Evolutionary conservation across 2,113 vertebrate genomes (phyloP), one percentile per base, ranked within the genome.

Genomic region (Zosterops borbonicus): DNA sequence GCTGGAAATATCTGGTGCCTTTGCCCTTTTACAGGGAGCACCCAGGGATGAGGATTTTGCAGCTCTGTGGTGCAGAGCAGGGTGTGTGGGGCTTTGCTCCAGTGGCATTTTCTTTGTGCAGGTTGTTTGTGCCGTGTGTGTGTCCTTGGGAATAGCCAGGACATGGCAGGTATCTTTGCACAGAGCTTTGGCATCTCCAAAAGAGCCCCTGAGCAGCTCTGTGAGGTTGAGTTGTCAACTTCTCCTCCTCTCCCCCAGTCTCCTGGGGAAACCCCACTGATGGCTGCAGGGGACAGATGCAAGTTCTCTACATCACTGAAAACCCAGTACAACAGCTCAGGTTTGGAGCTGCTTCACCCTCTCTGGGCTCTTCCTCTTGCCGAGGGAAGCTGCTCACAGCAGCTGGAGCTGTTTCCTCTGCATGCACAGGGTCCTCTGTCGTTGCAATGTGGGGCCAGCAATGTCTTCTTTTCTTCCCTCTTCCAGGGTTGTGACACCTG

Each of bases 1-100:
- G 27, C 87, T 83, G 91, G 62, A 87, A 80, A 74, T 73, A 62
- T 12, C 42, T 65, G 69, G 31, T 65, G 33, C 17, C 22, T 84
- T 76, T 83, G 50, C 70, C 81, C 89, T 94, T 91, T 85, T 77
- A 70, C 78, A 58, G 62, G 53, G 70, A 63, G 70, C 53, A 46
- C 46, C 81, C 70, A 78, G 69, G 55, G 91, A 42, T 64, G 83
- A 84, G 70, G 58, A n/a, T 53, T 91, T 87, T 85, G 58, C 83
- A 84, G 78, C 87, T 91, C 77, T 74, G 56, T 28, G 28, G 74
- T 16, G 33, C 44, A 28, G 63, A 59, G 79, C 46, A 50, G 67
- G 58, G 21, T 4, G 50, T 8, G 59, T 4, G 73, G 58, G 46
- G 65, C 22, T 92, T 65, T 1, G 11, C 74, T 79, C 25, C 1